Evolutionary conservation across 2,888 invertebrate species (phyloP).

Genomic region (Odontomyia ornata): DNA sequence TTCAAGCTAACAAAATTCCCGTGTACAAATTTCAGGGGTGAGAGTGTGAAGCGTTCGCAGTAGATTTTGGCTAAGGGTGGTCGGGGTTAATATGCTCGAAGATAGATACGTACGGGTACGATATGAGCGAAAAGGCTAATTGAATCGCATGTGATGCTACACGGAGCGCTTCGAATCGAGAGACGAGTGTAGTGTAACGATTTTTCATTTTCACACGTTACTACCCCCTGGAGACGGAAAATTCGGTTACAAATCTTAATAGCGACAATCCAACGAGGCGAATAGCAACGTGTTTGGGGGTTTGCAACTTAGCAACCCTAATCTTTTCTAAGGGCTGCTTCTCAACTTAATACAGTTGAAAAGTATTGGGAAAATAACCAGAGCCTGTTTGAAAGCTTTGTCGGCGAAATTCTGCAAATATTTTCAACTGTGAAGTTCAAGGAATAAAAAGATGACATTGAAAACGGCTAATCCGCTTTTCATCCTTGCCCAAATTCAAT

Average conservation of each 20-base stretch:
- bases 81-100: not conserved
- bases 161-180: not conserved
- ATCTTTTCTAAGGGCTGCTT: too few species aligned
- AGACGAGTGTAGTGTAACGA: conserved; percentile 6
- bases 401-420: too few species aligned
- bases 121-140: conserved; percentile 25
- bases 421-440: too few species aligned
- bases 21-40: conserved; percentile 20
- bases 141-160: conserved; percentile 27
- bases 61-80: not conserved
- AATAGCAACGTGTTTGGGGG: too few species aligned
- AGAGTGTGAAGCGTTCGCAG: not conserved
- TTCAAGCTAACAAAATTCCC: conserved; percentile 33
- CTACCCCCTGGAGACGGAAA: not conserved
- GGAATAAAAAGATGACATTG: too few species aligned
- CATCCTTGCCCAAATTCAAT: too few species aligned
- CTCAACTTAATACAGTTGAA: too few species aligned
- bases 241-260: not conserved
- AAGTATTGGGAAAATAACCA: too few species aligned
- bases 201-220: conserved; percentile 24
- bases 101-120: not conserved
- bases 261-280: not conserved
- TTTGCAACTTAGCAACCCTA: too few species aligned
- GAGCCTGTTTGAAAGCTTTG: too few species aligned
- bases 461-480: too few species aligned